Conservation (phyloP, 2,113 vertebrate genomes). For the Neogobius melanostomus region DNA sequence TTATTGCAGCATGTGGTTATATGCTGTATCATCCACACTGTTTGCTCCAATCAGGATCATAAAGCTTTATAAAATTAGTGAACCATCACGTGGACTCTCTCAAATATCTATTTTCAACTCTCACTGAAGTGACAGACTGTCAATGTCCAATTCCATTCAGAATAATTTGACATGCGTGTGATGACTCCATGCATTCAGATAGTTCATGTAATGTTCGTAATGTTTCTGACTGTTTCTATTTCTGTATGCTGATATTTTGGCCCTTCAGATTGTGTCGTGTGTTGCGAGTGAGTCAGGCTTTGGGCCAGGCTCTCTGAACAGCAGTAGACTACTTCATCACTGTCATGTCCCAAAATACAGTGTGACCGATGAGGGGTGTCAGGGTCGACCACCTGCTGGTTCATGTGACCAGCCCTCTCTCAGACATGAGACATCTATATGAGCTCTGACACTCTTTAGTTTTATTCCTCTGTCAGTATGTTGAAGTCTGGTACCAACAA, state of each 20-base stretch:
- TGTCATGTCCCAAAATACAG: conserved; percentile 72
- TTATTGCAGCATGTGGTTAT: conserved; percentile 36
- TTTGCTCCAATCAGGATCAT: conserved; percentile 33
- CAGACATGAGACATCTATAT: background rate
- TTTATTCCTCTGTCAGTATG: too few species aligned
- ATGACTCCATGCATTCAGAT: too few species aligned
- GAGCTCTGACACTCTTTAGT: too few species aligned
- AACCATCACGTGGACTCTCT: background rate
- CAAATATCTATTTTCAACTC: too few species aligned
- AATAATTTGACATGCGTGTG: too few species aligned
- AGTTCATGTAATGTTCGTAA: too few species aligned
- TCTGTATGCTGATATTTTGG: background rate
- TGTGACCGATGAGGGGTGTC: conserved; percentile 65
- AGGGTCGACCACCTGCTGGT: conserved; percentile 56
- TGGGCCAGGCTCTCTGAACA: conserved; percentile 32
- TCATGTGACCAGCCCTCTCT: conserved; percentile 1
- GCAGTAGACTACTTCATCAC: conserved; percentile 43
- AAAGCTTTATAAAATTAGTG: conserved; percentile 43
- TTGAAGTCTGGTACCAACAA: too few species aligned
- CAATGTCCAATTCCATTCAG: too few species aligned
- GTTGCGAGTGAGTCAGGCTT: conserved; percentile 16
- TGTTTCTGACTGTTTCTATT: background rate
- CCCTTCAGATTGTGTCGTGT: conserved; percentile 5
- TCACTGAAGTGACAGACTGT: too few species aligned
- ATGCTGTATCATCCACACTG: background rate